These are phyloP conservation scores for Amorpha juglandis DNA, from an alignment of 2,888 invertebrate genomes.

Conservation along the genomic window DNA sequence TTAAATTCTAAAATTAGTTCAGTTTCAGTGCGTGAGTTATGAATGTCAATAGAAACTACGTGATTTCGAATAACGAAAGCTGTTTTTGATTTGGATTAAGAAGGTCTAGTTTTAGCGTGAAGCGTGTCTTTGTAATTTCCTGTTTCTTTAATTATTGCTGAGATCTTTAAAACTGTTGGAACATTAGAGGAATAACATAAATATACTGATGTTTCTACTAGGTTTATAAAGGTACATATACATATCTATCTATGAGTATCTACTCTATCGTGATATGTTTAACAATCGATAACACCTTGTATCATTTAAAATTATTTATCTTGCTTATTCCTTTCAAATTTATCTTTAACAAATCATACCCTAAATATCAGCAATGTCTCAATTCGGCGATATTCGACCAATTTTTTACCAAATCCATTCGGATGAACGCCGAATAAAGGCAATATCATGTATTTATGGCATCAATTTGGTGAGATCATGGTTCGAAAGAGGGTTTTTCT, in stretches of 20 bases:
- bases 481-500: slow-evolving; percentile 16
- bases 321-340: background rate
- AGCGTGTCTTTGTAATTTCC: background rate
- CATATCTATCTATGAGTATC: too few species aligned
- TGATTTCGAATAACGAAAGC: slow-evolving; percentile 11
- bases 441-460: slow-evolving; percentile 28
- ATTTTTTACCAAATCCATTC: slow-evolving; percentile 5
- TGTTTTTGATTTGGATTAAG: slow-evolving; percentile 14
- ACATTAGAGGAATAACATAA: too few species aligned
- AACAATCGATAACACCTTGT: too few species aligned
- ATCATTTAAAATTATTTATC: too few species aligned
- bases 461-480: slow-evolving; percentile 18
- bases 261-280: too few species aligned
- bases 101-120: background rate
- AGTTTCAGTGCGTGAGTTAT: slow-evolving; percentile 3
- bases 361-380: background rate
- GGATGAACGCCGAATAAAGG: background rate
- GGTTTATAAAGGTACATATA: too few species aligned
- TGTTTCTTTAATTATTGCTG: background rate
- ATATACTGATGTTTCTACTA: too few species aligned
- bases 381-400: background rate
- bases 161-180: background rate
- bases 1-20: slow-evolving; percentile 4
- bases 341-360: background rate
- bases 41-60: slow-evolving; percentile 10